Percentiles rank a stretch among this genome's conserved stretches.
These are phyloP conservation scores for Glossophaga mutica DNA, from an alignment of 2,797 vertebrate species.

Conservation along the genomic window DNA sequence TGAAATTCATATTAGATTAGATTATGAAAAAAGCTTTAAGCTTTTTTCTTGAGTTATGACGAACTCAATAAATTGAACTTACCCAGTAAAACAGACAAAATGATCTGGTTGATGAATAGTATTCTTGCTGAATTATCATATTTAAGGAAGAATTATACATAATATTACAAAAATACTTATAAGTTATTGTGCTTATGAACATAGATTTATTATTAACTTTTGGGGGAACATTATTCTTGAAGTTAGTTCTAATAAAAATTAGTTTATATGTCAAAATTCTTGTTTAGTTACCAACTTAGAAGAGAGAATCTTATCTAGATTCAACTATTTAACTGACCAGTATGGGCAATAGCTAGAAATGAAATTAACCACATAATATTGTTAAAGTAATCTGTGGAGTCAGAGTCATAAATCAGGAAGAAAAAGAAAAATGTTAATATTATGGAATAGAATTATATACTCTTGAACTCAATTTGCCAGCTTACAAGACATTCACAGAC, in stretches of 20 bases:
- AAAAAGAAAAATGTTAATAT: slow-evolving; percentile 63
- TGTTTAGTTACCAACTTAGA: slow-evolving; percentile 31
- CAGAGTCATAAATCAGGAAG: slow-evolving; percentile 59
- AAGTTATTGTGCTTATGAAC: not conserved
- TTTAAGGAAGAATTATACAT: not conserved
- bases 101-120: not conserved
- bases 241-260: slow-evolving; percentile 45
- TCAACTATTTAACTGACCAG: slow-evolving; percentile 37
- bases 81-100: slow-evolving; percentile 9
- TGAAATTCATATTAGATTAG: not conserved
- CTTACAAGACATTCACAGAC: slow-evolving; percentile 40
- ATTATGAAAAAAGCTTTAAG: too few species aligned
- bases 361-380: slow-evolving; percentile 45
- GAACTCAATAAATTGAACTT: slow-evolving; percentile 31
- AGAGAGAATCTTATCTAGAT: slow-evolving; percentile 6
- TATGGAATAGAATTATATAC: slow-evolving; percentile 65
- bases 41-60: not conserved
- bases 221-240: not conserved
- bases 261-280: slow-evolving; percentile 33
- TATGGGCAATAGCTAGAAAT: slow-evolving; percentile 48
- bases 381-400: slow-evolving; percentile 57
- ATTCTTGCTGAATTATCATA: slow-evolving; percentile 44
- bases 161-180: not conserved
- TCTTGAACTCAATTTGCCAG: slow-evolving; percentile 63
- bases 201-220: not conserved